Evolutionary conservation across 2,113 vertebrate genomes (phyloP), one percentile per base, ranked within the genome.

Genomic region (Indri indri): DNA sequence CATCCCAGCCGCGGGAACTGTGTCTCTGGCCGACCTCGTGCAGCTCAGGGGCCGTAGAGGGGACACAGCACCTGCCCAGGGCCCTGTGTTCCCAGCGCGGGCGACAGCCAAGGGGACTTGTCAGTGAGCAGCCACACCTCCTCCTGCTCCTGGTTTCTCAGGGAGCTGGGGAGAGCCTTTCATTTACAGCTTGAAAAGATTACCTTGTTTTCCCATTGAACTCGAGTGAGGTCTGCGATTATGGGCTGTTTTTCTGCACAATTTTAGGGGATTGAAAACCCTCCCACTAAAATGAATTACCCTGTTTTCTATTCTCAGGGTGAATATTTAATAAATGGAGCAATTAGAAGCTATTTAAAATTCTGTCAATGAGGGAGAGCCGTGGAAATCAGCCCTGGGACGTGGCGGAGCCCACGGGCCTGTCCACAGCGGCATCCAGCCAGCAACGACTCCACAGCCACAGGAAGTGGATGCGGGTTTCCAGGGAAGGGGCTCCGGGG

Each of bases 21-120:
- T 77, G 96, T 88, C 90, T 96, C 97, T 92, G 97, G 88, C 98
- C 95, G 96, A 96, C 96, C 97, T 96, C 97, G 79, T 70, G 68
- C 93, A 80, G 97, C 91, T 89, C 92, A 32, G 94, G 65, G 95
- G 71, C 84, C 66, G n/a, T 37, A 79, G 94, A 80, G 32, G 96
- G 95, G 96, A 80, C 1, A 65, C 70, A 59, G 96, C 95, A 86
- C 84, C 90, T 66, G 65, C 40, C 59, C 3, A 0, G 14, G 94
- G 65, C 79, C 74, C 59, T 5, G 3, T 14, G 34, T 4, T 81
- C 13, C 59, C 59, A 90, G 63, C 20, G 23, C 3, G 0, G 50
- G 42, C 37, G 40, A 20, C 30, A n/a, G 83, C 20, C 70, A 34
- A 8, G 77, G 17, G 86, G n/a, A 74, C 90, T 68, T 82, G 88